Evolutionary conservation across 64 coral and sea anemone species (phyloP).

Genomic region (Stichodactyla helianthus): DNA sequence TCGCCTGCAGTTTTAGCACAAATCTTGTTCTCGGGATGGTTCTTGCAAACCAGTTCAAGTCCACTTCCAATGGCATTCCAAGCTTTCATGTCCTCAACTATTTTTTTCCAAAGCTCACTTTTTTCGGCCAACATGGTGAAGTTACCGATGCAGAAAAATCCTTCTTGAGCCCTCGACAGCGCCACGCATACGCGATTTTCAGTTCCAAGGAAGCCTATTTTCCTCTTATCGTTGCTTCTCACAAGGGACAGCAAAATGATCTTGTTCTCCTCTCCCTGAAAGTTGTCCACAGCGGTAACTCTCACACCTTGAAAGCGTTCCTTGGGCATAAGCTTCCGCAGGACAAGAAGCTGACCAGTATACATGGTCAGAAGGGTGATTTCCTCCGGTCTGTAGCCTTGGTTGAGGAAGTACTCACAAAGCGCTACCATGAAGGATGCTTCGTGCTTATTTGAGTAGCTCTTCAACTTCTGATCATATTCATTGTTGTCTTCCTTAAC

Average conservation of each 20-base stretch:
- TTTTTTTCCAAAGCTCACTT: slow-evolving; percentile 41
- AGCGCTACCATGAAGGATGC: slow-evolving; percentile 67
- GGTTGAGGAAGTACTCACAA: slow-evolving; percentile 70
- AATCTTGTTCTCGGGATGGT: slow-evolving; percentile 37
- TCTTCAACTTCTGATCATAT: slow-evolving; percentile 56
- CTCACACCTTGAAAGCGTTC: slow-evolving; percentile 65
- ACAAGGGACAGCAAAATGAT: slow-evolving; percentile 85
- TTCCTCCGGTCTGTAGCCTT: slow-evolving; percentile 56
- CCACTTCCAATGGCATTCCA: not conserved
- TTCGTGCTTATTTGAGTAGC: slow-evolving; percentile 79
- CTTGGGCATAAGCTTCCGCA: slow-evolving; percentile 61
- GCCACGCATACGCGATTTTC: slow-evolving; percentile 82
- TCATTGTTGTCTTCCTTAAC: slow-evolving; percentile 65
- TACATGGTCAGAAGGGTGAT: slow-evolving; percentile 81
- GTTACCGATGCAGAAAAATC: slow-evolving; percentile 61
- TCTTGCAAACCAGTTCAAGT: slow-evolving; percentile 29
- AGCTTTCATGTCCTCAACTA: slow-evolving; percentile 45
- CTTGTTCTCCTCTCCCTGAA: slow-evolving; percentile 93
- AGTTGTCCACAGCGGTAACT: slow-evolving; percentile 85
- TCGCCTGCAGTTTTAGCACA: slow-evolving; percentile 8
- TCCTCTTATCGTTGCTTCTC: slow-evolving; percentile 60
- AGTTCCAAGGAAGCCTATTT: slow-evolving; percentile 76
- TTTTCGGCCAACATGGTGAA: slow-evolving; percentile 36
- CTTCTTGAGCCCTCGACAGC: slow-evolving; percentile 72
- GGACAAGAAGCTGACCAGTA: slow-evolving; percentile 61